Percentiles rank a stretch among this genome's conserved stretches.
These are phyloP conservation scores for Caenorhabditis elegans DNA, from an alignment of 1,140 invertebrate species.

Conservation along the genomic window WBcel235 BX284603.4:5151001-5151500, in stretches of 20 bases:
- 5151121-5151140: conserved; percentile 14
- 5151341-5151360: too few relatives aligned
- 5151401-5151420: too few relatives aligned
- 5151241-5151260: conserved; percentile 1
- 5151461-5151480: too few relatives aligned
- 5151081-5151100: neutral
- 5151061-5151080: neutral
- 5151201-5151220: neutral
- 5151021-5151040: too few relatives aligned
- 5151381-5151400: too few relatives aligned
- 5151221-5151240: neutral
- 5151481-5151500: too few relatives aligned
- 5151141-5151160: neutral
- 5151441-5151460: too few relatives aligned
- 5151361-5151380: too few relatives aligned
- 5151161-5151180: neutral
- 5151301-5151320: neutral
- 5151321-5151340: neutral
- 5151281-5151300: conserved; percentile 21
- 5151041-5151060: too few relatives aligned
- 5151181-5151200: conserved; percentile 12
- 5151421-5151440: too few relatives aligned
- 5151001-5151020: too few relatives aligned
- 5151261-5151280: neutral
- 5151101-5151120: neutral